Evolutionary conservation across 2,888 invertebrate genomes (phyloP).

Genomic region (Synergus gifuensis): DNA sequence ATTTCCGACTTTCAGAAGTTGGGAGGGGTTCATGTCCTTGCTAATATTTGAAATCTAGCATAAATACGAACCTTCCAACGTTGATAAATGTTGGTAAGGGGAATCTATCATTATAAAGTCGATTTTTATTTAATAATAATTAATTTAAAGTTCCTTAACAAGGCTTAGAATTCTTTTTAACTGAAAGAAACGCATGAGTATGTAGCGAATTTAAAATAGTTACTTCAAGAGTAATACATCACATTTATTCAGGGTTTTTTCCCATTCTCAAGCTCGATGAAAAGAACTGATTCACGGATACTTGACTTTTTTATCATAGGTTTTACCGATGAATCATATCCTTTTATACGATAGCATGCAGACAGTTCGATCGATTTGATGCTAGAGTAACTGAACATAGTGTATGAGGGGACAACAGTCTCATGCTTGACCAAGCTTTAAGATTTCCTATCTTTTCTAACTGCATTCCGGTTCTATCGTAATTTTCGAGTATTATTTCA

Average conservation of each 20-base stretch:
- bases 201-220: background rate
- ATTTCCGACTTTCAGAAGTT: too few relatives aligned
- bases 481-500: conserved; percentile 35
- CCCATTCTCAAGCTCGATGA: background rate
- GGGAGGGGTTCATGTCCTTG: too few relatives aligned
- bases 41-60: too few relatives aligned
- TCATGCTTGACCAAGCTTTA: conserved; percentile 33
- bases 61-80: too few relatives aligned
- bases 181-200: background rate
- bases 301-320: conserved; percentile 18
- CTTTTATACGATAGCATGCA: conserved; percentile 4
- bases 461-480: conserved; percentile 19
- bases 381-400: background rate
- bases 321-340: conserved; percentile 29
- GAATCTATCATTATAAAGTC: background rate
- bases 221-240: background rate
- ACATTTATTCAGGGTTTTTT: background rate
- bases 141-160: background rate
- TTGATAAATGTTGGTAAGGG: background rate
- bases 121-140: background rate
- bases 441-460: conserved; percentile 30
- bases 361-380: conserved; percentile 13
- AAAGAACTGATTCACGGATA: conserved; percentile 24
- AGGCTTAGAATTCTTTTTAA: background rate
- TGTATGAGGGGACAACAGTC: conserved; percentile 2